phyloP scores from a whole-genome alignment of 2,797 vertebrate species.

The Orestias chungarensis region DNA sequence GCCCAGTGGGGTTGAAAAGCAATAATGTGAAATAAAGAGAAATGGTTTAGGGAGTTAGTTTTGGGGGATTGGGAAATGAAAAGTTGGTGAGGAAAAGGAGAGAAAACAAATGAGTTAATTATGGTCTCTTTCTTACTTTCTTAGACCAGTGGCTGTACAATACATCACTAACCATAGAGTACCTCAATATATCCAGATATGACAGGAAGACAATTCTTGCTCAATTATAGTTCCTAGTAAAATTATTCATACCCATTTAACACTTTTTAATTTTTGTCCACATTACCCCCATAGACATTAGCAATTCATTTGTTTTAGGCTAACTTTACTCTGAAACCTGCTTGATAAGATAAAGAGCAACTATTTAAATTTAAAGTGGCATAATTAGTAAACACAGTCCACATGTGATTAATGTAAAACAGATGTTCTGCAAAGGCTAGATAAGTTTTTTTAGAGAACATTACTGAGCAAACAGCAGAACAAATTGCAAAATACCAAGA shows the following conservation, averaged over 20 bases:
- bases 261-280: neutral
- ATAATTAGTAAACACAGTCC: neutral
- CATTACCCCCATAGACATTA: neutral
- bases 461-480: neutral
- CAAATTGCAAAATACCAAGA: neutral
- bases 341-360: neutral
- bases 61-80: neutral
- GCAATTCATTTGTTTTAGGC: neutral
- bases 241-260: neutral
- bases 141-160: neutral
- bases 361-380: too few species aligned
- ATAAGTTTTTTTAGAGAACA: neutral
- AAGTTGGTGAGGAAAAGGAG: neutral
- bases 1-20: constrained; percentile 14
- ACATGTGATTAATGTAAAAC: neutral
- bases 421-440: neutral
- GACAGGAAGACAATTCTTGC: neutral
- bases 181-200: neutral
- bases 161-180: neutral
- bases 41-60: neutral
- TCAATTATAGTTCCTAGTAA: neutral
- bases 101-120: constrained; percentile 30
- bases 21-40: constrained; percentile 1
- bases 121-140: neutral
- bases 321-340: neutral